These are phyloP conservation scores for Rotaria sp. DNA, from an alignment of 2,888 invertebrate species.

Conservation along the genomic window DNA sequence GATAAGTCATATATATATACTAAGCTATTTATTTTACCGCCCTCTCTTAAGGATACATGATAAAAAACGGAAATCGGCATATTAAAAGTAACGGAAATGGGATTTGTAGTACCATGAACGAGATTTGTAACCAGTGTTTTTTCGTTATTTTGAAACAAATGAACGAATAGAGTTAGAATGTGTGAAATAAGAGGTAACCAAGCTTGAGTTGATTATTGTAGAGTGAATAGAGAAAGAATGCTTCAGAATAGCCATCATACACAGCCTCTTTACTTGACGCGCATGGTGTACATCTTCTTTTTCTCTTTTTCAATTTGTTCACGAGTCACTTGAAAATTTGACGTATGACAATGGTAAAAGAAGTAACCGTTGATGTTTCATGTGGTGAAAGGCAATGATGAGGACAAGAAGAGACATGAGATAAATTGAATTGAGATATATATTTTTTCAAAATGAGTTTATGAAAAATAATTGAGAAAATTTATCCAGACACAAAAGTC, in stretches of 20 bases:
- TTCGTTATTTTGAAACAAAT: background rate
- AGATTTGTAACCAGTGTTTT: background rate
- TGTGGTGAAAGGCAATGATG: background rate
- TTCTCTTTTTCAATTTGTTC: conserved; percentile 11
- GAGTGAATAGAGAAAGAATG: background rate
- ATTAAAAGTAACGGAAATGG: background rate
- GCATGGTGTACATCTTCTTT: conserved; percentile 12
- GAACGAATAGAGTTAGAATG: conserved; percentile 4
- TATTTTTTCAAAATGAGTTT: background rate
- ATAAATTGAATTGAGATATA: background rate
- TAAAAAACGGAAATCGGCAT: conserved; percentile 1
- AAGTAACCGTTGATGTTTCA: conserved; percentile 18
- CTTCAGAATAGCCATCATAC: background rate
- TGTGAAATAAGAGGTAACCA: background rate
- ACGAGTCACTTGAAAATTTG: conserved; percentile 16
- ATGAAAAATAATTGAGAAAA: background rate
- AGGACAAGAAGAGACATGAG: background rate
- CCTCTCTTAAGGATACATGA: background rate
- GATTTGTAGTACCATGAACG: background rate
- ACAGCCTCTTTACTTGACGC: conserved; percentile 3
- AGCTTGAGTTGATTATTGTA: background rate
- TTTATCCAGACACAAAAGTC: too few species aligned
- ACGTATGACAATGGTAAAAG: background rate
- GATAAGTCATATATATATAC: background rate
- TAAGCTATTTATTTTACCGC: conserved; percentile 17